Evolutionary conservation across 2,113 vertebrate genomes (phyloP).

Genomic region (Cochlearius cochlearius): DNA sequence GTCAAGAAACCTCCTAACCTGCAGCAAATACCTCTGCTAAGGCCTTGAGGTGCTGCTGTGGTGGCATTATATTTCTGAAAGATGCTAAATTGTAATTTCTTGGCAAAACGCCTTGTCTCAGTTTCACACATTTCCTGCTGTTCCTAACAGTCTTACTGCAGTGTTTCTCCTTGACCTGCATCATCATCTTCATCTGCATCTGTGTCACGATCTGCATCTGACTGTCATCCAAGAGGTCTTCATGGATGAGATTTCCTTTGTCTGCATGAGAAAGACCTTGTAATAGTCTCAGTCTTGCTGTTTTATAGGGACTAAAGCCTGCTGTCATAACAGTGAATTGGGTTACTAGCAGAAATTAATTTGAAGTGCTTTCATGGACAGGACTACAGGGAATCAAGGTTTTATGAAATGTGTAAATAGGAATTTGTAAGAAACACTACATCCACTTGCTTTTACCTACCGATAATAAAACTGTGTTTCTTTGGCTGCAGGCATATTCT

Average conservation of each 20-base stretch:
- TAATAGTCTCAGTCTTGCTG: neutral
- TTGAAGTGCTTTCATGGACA: neutral
- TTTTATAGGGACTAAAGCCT: neutral
- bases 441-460: neutral
- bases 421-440: neutral
- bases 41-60: neutral
- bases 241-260: neutral
- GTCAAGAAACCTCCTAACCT: neutral
- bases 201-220: neutral
- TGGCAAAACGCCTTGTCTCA: neutral
- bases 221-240: neutral
- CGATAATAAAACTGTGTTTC: neutral
- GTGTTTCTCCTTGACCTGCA: neutral
- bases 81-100: neutral
- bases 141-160: neutral
- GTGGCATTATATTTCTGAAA: neutral
- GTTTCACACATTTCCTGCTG: neutral
- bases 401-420: slow-evolving; percentile 19
- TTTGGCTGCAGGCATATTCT: neutral
- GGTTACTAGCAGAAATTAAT: neutral
- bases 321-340: neutral
- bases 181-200: neutral
- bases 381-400: neutral
- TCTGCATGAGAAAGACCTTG: neutral
- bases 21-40: neutral